phyloP scores from a whole-genome alignment of 2,797 vertebrate species.

The Rhodeus uyekii region DNA sequence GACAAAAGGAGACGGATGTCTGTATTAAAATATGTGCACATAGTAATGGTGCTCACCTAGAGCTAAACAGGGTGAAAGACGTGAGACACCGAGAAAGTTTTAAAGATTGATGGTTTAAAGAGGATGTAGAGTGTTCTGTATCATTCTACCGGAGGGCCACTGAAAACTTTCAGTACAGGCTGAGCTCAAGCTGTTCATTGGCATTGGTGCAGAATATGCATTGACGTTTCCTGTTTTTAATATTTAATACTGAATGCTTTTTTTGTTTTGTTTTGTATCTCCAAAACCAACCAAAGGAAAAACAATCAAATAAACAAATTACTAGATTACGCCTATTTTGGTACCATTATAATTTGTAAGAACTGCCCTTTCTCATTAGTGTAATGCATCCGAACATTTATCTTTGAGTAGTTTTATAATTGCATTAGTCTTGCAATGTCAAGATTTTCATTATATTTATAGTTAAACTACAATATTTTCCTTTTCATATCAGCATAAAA shows the following conservation, averaged over 20 bases:
- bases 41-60: conserved; percentile 4
- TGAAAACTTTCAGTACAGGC: conserved; percentile 3
- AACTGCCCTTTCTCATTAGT: background rate
- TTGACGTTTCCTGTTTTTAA: background rate
- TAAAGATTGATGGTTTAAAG: conserved; percentile 22
- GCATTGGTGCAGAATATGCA: conserved; percentile 54
- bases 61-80: conserved; percentile 15
- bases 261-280: too few relatives aligned
- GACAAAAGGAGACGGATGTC: conserved; percentile 33
- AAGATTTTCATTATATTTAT: background rate
- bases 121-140: background rate
- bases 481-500: background rate
- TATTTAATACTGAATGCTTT: background rate
- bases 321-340: background rate
- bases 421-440: background rate
- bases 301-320: background rate
- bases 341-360: background rate
- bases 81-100: conserved; percentile 7
- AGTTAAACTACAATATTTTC: background rate
- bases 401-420: background rate
- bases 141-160: background rate
- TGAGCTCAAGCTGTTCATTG: conserved; percentile 48
- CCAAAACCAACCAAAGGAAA: background rate
- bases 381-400: background rate
- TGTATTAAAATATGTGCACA: conserved; percentile 28